Conservation (phyloP, 2,888 invertebrate genomes). For the Stegophylla sp. region DNA sequence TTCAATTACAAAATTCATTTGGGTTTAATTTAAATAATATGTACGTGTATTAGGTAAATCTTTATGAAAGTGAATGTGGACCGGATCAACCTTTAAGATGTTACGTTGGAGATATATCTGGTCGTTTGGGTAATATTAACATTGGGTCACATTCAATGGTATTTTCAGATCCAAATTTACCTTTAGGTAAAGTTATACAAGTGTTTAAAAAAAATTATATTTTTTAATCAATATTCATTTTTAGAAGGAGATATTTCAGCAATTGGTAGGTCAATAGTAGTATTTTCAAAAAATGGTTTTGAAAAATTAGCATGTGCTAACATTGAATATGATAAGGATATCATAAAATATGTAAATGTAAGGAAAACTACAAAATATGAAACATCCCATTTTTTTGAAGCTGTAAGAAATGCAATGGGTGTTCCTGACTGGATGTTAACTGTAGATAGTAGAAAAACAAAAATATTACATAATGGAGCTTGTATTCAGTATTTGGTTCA, state of each 20-base stretch:
- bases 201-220: not conserved
- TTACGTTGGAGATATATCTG: constrained; percentile 88
- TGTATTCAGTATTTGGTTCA: constrained; percentile 87
- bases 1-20: not conserved
- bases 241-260: constrained; percentile 74
- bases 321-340: constrained; percentile 87
- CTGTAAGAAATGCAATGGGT: constrained; percentile 81
- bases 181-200: constrained; percentile 68
- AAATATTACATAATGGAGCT: constrained; percentile 76
- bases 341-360: constrained; percentile 86
- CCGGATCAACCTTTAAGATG: constrained; percentile 87
- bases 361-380: constrained; percentile 87
- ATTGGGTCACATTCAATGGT: constrained; percentile 80
- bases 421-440: constrained; percentile 89
- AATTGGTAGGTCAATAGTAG: constrained; percentile 83
- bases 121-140: constrained; percentile 81
- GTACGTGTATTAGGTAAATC: constrained; percentile 71
- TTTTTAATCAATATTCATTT: constrained; percentile 46
- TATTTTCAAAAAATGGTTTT: constrained; percentile 77
- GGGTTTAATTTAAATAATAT: not conserved
- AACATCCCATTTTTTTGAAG: constrained; percentile 84
- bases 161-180: constrained; percentile 85
- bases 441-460: constrained; percentile 82
- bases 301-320: constrained; percentile 88
- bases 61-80: constrained; percentile 86